phyloP scores from a whole-genome alignment of 2,797 vertebrate genomes.

The Balearica regulorum region DNA sequence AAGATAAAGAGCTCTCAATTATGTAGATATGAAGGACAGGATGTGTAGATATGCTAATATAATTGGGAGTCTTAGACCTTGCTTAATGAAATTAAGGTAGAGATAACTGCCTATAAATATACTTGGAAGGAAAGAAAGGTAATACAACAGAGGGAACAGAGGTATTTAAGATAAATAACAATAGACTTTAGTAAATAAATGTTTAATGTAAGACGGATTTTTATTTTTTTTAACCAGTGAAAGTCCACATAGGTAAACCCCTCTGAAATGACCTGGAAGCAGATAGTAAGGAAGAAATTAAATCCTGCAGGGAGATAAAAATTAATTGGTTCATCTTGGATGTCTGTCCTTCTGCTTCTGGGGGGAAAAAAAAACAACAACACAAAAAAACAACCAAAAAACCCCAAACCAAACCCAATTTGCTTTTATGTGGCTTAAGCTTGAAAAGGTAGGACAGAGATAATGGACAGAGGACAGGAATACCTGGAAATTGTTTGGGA shows the following conservation, averaged over 20 bases:
- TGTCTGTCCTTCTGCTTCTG: background rate
- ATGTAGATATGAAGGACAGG: background rate
- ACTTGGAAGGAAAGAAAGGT: background rate
- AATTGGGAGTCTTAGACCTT: background rate
- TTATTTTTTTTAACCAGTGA: background rate
- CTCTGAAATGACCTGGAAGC: background rate
- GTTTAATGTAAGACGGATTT: background rate
- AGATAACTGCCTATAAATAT: background rate
- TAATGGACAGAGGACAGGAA: background rate
- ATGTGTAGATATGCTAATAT: background rate
- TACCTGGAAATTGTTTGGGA: background rate
- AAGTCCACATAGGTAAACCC: background rate
- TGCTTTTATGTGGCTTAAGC: background rate
- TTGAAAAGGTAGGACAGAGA: background rate
- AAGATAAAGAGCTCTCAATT: background rate
- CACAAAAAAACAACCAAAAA: no score
- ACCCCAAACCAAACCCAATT: background rate
- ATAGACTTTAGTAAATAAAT: background rate
- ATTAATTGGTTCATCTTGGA: background rate
- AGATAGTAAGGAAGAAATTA: background rate
- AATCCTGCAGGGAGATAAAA: background rate
- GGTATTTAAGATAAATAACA: background rate
- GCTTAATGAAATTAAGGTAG: conserved; percentile 16
- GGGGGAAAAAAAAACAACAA: background rate
- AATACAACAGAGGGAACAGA: background rate